Conservation (phyloP, 1,140 invertebrate species). For the Elymnias hypermnestra region DNA sequence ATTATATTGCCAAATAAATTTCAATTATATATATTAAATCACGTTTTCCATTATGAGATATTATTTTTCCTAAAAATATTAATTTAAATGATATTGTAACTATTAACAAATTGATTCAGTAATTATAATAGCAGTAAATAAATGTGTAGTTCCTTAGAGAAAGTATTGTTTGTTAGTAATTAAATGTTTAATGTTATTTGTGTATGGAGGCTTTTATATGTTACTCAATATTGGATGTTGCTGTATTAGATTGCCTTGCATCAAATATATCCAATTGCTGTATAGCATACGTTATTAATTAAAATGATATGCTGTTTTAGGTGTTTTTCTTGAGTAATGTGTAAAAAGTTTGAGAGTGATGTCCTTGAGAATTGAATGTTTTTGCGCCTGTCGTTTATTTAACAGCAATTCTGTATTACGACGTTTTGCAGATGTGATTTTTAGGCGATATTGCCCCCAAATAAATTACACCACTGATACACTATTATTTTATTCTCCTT, state of each 20-base stretch:
- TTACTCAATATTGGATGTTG: constrained; percentile 24
- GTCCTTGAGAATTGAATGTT: too few species aligned
- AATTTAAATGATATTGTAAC: neutral
- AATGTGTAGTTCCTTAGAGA: constrained; percentile 42
- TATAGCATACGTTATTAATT: neutral
- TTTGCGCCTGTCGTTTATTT: too few species aligned
- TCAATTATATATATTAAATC: neutral
- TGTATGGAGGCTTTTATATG: constrained; percentile 30
- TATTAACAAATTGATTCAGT: neutral
- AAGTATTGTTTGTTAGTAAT: constrained; percentile 47
- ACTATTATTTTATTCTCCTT: too few species aligned
- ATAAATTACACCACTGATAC: too few species aligned
- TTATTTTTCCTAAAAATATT: neutral
- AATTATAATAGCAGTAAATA: constrained; percentile 16
- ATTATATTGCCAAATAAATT: constrained; percentile 6
- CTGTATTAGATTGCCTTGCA: constrained; percentile 15
- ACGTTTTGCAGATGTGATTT: too few species aligned
- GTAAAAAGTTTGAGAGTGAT: too few species aligned
- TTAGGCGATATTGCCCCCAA: too few species aligned
- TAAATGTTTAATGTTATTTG: constrained; percentile 35
- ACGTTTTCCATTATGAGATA: neutral
- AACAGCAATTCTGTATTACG: too few species aligned
- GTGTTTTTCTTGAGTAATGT: too few species aligned
- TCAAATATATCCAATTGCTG: neutral
- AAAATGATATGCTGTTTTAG: too few species aligned